These are phyloP conservation scores for Siphonodentalium dalli DNA, from an alignment of 2,888 invertebrate species.

Conservation along the genomic window DNA sequence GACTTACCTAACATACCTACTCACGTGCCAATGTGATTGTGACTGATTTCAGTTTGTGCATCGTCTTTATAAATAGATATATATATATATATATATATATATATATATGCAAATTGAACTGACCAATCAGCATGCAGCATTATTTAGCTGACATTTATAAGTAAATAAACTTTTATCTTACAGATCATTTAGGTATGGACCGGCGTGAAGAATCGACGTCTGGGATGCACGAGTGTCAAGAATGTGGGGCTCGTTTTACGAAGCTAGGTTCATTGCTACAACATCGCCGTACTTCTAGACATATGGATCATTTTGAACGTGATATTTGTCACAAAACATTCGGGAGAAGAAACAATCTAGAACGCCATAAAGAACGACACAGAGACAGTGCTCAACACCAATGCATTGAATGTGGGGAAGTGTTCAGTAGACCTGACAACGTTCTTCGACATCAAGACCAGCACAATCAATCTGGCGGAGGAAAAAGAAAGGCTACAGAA, in stretches of 20 bases:
- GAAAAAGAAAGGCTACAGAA: no score
- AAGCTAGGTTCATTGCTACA: not conserved
- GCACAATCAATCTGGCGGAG: no score
- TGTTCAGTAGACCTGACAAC: no score
- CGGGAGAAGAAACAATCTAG: slow-evolving; percentile 6
- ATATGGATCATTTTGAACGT: not conserved
- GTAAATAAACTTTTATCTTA: not conserved
- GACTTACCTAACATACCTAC: no score
- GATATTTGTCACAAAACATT: no score
- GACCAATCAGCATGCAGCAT: not conserved
- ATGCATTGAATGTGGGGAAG: slow-evolving; percentile 1
- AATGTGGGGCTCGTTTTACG: not conserved
- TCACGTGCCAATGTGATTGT: no score
- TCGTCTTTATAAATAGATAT: no score
- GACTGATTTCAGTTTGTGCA: no score
- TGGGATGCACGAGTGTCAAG: not conserved
- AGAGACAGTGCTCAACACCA: not conserved
- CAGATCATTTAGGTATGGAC: no score
- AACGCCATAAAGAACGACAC: not conserved
- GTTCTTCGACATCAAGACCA: no score
- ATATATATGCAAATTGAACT: no score
- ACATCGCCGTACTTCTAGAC: not conserved
- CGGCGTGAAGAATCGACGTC: not conserved
- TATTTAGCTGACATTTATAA: not conserved
- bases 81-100: no score